These are phyloP conservation scores for Parasteatoda lunata DNA, from an alignment of 2,888 invertebrate genomes.

Conservation along the genomic window DNA sequence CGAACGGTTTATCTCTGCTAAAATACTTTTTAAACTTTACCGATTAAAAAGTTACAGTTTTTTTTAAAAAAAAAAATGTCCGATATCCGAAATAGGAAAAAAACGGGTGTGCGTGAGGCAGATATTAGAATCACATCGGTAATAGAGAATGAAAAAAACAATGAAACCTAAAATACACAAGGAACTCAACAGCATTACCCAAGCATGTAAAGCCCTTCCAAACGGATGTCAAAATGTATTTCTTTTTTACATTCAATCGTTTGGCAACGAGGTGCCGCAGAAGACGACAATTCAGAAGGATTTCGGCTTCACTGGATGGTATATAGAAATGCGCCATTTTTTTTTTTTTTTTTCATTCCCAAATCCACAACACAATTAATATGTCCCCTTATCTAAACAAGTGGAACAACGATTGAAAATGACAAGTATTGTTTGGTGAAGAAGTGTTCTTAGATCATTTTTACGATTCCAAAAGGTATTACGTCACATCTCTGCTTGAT, in stretches of 20 bases:
- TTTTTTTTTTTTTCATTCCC: neutral
- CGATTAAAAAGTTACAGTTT: too few relatives aligned
- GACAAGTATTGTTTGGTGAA: conserved; percentile 28
- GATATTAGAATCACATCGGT: conserved; percentile 49
- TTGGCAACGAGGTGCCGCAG: conserved; percentile 4
- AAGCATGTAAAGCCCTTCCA: conserved; percentile 51
- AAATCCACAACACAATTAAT: conserved; percentile 4
- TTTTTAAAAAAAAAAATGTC: neutral
- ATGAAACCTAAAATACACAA: conserved; percentile 40
- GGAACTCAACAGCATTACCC: conserved; percentile 56
- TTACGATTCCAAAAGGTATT: neutral
- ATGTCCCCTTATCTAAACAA: conserved; percentile 14
- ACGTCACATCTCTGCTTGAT: conserved; percentile 7
- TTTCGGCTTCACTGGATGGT: conserved; percentile 34
- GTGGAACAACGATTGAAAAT: conserved; percentile 21
- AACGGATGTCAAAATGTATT: conserved; percentile 52
- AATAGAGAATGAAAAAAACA: conserved; percentile 39
- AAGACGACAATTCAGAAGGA: conserved; percentile 28
- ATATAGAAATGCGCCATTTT: neutral
- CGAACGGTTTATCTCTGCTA: neutral
- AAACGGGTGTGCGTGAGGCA: neutral
- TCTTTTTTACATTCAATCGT: conserved; percentile 5
- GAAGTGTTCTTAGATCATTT: too few relatives aligned
- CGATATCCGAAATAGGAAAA: neutral
- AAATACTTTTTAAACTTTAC: too few relatives aligned